Conservation (phyloP, 1,140 invertebrate species). For the fruit fly (Drosophila melanogaster) region DNA sequence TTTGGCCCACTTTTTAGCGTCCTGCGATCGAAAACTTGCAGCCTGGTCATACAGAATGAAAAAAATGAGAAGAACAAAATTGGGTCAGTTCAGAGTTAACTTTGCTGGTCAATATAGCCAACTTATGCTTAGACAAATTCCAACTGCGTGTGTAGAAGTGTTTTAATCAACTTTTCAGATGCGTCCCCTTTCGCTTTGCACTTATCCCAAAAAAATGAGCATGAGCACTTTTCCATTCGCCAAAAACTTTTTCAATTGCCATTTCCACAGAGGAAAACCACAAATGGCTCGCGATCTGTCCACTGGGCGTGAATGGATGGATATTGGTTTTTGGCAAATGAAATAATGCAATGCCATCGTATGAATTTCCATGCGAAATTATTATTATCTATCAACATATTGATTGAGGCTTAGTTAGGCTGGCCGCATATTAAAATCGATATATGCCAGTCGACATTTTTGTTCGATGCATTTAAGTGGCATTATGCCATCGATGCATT, state of each 20-base stretch:
- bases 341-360: constrained; percentile 45
- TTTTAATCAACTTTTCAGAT: constrained; percentile 62
- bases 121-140: constrained; percentile 52
- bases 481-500: not conserved
- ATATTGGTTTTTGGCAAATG: constrained; percentile 48
- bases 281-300: constrained; percentile 23
- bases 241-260: constrained; percentile 69
- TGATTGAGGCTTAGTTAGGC: constrained; percentile 20
- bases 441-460: not conserved
- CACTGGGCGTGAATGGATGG: constrained; percentile 12
- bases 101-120: constrained; percentile 59
- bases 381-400: constrained; percentile 47
- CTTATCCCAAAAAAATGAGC: constrained; percentile 47
- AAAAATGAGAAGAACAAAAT: constrained; percentile 43
- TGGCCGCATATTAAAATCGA: constrained; percentile 1
- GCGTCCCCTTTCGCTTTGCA: constrained; percentile 24
- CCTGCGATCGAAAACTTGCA: constrained; percentile 3
- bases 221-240: constrained; percentile 21
- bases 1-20: constrained; percentile 1
- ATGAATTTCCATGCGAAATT: constrained; percentile 46
- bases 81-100: constrained; percentile 59
- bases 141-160: constrained; percentile 17
- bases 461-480: constrained; percentile 12
- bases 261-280: constrained; percentile 37
- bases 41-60: no score